Percentiles rank a stretch among this genome's conserved stretches.
Evolutionary conservation across 2,888 invertebrate genomes (phyloP).

Genomic region (Thysanoteuthis rhombus): DNA sequence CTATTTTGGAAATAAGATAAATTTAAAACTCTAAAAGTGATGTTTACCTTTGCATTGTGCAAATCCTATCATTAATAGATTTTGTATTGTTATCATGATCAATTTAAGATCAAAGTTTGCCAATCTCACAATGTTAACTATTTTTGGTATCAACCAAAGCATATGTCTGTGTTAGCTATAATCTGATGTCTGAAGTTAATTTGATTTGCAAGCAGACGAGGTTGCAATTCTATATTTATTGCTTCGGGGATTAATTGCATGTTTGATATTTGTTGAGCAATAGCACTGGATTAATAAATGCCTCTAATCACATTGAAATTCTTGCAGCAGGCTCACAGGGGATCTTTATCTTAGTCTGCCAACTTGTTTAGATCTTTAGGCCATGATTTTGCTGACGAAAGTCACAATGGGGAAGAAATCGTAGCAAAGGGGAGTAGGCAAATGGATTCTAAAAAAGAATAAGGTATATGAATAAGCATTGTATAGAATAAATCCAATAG

Average conservation of each 20-base stretch:
- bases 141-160: background rate
- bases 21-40: background rate
- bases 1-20: background rate
- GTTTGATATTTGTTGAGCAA: background rate
- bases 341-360: background rate
- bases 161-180: background rate
- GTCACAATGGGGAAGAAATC: background rate
- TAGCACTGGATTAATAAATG: background rate
- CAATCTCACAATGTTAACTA: background rate
- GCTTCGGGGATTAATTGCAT: background rate
- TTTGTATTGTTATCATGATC: background rate
- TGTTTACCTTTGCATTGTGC: background rate
- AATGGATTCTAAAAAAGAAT: background rate
- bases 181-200: background rate
- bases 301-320: background rate
- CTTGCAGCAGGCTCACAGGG: background rate
- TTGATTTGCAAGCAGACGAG: background rate
- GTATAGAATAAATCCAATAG: background rate
- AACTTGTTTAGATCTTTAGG: background rate
- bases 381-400: background rate
- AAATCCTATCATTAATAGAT: background rate
- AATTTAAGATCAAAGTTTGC: background rate
- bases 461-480: background rate
- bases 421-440: background rate
- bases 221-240: background rate